phyloP scores from a whole-genome alignment of 1,140 invertebrate species.

The Sogatella furcifera region DNA sequence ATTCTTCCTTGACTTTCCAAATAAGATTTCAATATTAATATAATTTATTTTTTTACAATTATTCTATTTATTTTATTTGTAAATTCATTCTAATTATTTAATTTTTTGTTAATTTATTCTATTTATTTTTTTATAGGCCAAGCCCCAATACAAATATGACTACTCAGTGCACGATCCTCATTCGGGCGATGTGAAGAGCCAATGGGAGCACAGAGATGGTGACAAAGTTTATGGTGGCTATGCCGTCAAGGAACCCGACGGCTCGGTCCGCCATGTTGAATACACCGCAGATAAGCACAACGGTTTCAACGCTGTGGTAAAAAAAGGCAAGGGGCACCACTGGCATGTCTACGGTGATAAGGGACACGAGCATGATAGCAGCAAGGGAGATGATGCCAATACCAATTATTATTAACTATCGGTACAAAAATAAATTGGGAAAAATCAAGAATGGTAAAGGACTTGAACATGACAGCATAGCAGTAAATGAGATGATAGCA shows the following conservation, averaged over 20 bases:
- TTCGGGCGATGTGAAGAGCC: conserved; percentile 28
- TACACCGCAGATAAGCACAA: conserved; percentile 27
- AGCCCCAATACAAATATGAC: conserved; percentile 25
- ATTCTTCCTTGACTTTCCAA: no score
- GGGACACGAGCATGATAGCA: neutral
- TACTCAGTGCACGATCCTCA: conserved; percentile 30
- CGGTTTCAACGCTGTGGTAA: conserved; percentile 16
- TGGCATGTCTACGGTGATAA: neutral
- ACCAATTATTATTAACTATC: no score
- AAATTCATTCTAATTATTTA: no score
- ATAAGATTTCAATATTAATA: no score
- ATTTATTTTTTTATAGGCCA: neutral
- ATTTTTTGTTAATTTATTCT: no score
- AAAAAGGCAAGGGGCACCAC: neutral
- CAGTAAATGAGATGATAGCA: no score
- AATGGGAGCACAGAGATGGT: conserved; percentile 26
- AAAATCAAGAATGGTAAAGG: no score
- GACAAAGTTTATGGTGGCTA: conserved; percentile 20
- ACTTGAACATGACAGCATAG: no score
- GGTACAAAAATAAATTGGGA: no score
- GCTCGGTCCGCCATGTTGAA: conserved; percentile 24
- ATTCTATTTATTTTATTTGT: no score
- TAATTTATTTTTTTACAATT: no score
- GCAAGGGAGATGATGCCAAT: no score
- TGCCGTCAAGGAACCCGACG: conserved; percentile 25